Conservation (phyloP, 2,113 vertebrate genomes). For the Proteles cristata region DNA sequence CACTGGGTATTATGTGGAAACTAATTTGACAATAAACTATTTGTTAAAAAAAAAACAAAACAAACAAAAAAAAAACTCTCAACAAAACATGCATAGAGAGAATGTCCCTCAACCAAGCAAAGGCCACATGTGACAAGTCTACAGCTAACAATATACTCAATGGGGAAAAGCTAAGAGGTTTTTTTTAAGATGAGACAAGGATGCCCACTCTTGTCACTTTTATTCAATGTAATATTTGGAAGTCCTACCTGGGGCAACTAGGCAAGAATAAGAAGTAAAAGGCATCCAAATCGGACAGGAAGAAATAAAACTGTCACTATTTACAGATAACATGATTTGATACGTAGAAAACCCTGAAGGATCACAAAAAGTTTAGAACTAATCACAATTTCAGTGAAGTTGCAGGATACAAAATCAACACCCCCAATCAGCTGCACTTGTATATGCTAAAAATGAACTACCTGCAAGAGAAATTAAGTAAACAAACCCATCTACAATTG, state of each 20-base stretch:
- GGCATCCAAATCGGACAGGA: background rate
- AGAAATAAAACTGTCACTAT: background rate
- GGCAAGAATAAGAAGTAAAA: background rate
- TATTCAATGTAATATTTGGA: background rate
- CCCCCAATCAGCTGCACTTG: background rate
- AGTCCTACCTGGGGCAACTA: background rate
- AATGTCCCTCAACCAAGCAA: background rate
- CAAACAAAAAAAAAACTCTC: slow-evolving; percentile 2
- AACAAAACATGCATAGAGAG: background rate
- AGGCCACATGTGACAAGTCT: background rate
- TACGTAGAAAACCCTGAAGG: background rate
- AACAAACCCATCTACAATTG: background rate
- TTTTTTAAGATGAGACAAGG: background rate
- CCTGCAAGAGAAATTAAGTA: background rate
- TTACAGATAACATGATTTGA: background rate
- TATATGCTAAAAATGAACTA: background rate
- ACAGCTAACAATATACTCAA: background rate
- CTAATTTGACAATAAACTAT: too few relatives aligned
- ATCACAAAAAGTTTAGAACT: background rate
- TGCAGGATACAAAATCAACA: background rate
- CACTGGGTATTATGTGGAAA: too few relatives aligned
- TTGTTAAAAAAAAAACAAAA: too few relatives aligned
- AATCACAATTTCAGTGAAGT: background rate
- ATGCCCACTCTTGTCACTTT: background rate
- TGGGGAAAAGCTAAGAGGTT: background rate